Evolutionary conservation across 1,140 invertebrate genomes (phyloP), one percentile per base, ranked within the genome.

Genomic region (Calephelis nemesis): DNA sequence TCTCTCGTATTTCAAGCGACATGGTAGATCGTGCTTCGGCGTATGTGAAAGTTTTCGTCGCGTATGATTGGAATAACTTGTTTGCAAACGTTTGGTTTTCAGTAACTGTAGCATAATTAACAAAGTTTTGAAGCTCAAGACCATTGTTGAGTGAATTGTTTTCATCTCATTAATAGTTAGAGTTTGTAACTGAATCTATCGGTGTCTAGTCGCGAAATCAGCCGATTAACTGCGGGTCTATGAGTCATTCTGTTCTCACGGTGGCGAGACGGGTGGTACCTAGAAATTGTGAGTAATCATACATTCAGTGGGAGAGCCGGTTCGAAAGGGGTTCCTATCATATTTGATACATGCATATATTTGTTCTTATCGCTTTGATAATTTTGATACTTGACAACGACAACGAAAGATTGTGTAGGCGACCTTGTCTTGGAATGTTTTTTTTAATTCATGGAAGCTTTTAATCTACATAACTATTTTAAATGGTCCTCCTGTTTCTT

Each of bases 241-340:
- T 88, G 86, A 88, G 60, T 88, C 86, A 87, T 83, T 79, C 78
- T 79, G 67, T 85, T 86, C 83, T 86, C 85, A 88, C 85, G 82
- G 71, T 74, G 79, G 72, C 73, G 69, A 77, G 69, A 73, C 74
- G 76, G 77, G 77, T 69, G 73, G 63, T 83, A 82, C 78, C 79
- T 81, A 85, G 84, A 83, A 85, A 71, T 45, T 82, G 75, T 88
- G 85, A 85, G 78, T 85, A 86, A 86, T 84, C 77, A 69, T 47
- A 69, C 72, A 65, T 72, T 54, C 72, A 74, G 73, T 74, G 67
- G 74, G 74, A 71, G 68, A 67, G 54, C 65, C 58, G 49, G 42
- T 64, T 68, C 54, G 73, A 73, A 67, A 74, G 62, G 71, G 60
- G 68, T 70, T 68, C 62, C 13, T 63, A 47, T 48, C 15, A 39